These are phyloP conservation scores for Addax nasomaculatus DNA, from an alignment of 2,113 vertebrate species.

Conservation along the genomic window DNA sequence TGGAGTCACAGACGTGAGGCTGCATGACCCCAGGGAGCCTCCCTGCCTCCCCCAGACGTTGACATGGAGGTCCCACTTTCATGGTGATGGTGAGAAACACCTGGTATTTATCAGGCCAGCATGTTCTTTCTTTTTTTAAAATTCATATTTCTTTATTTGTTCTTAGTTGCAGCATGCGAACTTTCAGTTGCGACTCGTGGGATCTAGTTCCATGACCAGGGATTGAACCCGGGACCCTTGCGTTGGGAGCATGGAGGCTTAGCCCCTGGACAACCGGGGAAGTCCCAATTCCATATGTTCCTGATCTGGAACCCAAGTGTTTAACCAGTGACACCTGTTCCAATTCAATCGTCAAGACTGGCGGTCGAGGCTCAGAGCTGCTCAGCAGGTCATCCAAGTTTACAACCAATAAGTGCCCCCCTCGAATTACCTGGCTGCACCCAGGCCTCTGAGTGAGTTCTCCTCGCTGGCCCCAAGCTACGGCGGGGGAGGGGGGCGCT, in stretches of 20 bases:
- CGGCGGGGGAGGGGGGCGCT: rapidly evolving
- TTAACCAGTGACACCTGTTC: neutral
- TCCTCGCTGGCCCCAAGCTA: rapidly evolving
- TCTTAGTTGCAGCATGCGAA: neutral
- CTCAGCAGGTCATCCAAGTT: neutral
- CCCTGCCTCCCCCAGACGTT: neutral
- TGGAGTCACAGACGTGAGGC: neutral
- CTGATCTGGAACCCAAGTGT: neutral
- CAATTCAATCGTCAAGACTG: neutral
- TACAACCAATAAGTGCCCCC: neutral
- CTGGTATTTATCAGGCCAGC: neutral
- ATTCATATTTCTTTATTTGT: neutral
- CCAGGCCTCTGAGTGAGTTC: neutral
- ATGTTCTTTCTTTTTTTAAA: neutral
- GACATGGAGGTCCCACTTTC: neutral
- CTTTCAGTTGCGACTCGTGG: neutral
- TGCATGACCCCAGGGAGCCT: neutral
- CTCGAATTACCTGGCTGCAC: neutral
- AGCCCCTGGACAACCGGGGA: neutral
- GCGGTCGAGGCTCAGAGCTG: neutral
- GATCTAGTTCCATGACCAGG: neutral
- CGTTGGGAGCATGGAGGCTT: neutral
- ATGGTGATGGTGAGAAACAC: neutral
- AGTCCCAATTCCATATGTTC: rapidly evolving
- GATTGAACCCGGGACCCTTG: neutral